Conservation (phyloP, 1,140 invertebrate genomes). For the Penaeus vannamei region DNA sequence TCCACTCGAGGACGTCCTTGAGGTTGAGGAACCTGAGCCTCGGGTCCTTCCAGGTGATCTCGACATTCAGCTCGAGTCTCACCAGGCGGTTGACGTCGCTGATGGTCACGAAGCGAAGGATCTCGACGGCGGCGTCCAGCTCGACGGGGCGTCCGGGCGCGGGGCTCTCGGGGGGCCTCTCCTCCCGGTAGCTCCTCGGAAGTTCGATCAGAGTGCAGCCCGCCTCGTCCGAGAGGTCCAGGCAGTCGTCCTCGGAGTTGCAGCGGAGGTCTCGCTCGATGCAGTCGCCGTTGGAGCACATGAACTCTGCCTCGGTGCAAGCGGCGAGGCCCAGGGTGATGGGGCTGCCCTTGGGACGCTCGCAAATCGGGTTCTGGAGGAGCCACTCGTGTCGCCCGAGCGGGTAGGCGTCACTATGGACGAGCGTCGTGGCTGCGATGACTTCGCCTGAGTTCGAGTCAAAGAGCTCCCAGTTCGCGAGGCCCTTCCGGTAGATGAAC, state of each 20-base stretch:
- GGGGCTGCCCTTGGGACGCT: too few species aligned
- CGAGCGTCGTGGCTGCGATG: conserved; percentile 2
- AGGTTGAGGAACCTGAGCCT: conserved; percentile 49
- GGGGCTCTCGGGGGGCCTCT: conserved; percentile 24
- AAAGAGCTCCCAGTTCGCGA: conserved; percentile 29
- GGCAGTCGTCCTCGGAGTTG: too few species aligned
- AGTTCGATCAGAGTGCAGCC: neutral
- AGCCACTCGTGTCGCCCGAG: too few species aligned
- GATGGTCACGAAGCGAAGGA: conserved; percentile 47
- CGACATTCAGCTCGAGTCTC: conserved; percentile 31
- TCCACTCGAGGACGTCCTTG: conserved; percentile 31
- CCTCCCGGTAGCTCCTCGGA: conserved; percentile 19
- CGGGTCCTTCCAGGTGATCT: conserved; percentile 48
- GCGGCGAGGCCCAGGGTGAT: too few species aligned
- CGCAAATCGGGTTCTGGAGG: too few species aligned
- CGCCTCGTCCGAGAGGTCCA: too few species aligned
- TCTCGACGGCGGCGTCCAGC: conserved; percentile 20
- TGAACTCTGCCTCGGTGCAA: too few species aligned
- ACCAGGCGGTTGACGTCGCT: conserved; percentile 44
- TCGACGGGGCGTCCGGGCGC: neutral
- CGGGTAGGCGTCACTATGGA: neutral
- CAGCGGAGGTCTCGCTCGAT: too few species aligned
- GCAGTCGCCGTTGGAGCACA: too few species aligned
- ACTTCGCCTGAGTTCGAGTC: conserved; percentile 34
- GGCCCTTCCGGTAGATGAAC: conserved; percentile 27